A percentile compares a stretch with the other conserved stretches of the same genome.
Evolutionary conservation across 2,888 invertebrate genomes (phyloP).

Genomic region (Dicyrtomina minuta): DNA sequence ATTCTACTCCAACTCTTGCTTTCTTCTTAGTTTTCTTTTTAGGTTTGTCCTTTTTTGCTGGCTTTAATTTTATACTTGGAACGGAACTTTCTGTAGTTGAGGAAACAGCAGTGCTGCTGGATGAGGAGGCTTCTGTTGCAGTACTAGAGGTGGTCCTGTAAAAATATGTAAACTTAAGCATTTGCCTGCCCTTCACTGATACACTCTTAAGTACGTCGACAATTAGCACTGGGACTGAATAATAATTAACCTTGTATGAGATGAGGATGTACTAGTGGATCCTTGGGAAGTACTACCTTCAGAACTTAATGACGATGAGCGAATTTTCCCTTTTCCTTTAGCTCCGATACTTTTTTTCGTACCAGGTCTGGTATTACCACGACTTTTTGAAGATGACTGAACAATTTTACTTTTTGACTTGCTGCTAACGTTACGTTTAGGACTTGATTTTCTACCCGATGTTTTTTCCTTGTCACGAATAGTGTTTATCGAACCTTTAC

Average conservation of each 20-base stretch:
- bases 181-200: neutral
- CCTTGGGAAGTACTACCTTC: constrained; percentile 44
- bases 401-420: constrained; percentile 10
- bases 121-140: constrained; percentile 38
- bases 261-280: constrained; percentile 41
- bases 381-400: constrained; percentile 20
- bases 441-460: constrained; percentile 25
- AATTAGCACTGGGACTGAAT: neutral
- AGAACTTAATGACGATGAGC: constrained; percentile 48
- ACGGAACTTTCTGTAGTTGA: constrained; percentile 50
- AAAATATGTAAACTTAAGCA: neutral
- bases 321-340: constrained; percentile 32
- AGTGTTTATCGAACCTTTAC: constrained; percentile 11
- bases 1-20: constrained; percentile 14
- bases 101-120: constrained; percentile 35
- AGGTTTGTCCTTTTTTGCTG: constrained; percentile 31
- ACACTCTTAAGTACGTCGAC: neutral
- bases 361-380: constrained; percentile 22
- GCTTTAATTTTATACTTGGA: constrained; percentile 50
- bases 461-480: constrained; percentile 22
- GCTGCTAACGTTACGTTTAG: constrained; percentile 15
- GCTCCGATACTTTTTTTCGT: constrained; percentile 35
- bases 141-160: constrained; percentile 22
- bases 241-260: constrained; percentile 37
- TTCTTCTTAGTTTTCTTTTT: constrained; percentile 37